These are phyloP conservation scores for Apeltes quadracus DNA, from an alignment of 2,113 vertebrate genomes.

Conservation along the genomic window DNA sequence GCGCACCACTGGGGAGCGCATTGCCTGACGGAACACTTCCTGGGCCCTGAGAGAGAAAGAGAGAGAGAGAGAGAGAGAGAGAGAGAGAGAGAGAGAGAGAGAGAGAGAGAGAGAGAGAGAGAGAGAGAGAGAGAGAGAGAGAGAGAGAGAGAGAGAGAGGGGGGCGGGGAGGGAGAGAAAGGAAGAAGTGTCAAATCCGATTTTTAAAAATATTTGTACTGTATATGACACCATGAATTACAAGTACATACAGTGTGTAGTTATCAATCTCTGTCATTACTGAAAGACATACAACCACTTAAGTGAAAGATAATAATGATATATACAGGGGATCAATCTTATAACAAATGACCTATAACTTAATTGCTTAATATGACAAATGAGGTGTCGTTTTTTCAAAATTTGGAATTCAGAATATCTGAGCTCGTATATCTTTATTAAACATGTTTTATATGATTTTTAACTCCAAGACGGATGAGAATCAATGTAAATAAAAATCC, in stretches of 20 bases:
- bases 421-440: conserved; percentile 8
- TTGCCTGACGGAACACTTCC: conserved; percentile 93
- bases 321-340: conserved; percentile 1
- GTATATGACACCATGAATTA: conserved; percentile 25
- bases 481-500: background rate
- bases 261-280: conserved; percentile 39
- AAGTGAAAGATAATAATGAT: conserved; percentile 3
- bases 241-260: conserved; percentile 4
- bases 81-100: background rate
- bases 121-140: too few species aligned
- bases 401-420: background rate
- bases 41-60: conserved; percentile 83
- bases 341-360: conserved; percentile 12
- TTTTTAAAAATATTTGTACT: background rate
- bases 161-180: background rate
- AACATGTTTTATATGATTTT: conserved; percentile 4
- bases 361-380: conserved; percentile 25
- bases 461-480: conserved; percentile 8
- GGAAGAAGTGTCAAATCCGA: background rate
- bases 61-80: background rate
- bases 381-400: conserved; percentile 3
- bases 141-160: too few species aligned
- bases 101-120: too few species aligned
- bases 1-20: conserved; percentile 84
- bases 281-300: conserved; percentile 21